Conservation (phyloP, 2,113 vertebrate genomes). For the Catharus fuscescens region DNA sequence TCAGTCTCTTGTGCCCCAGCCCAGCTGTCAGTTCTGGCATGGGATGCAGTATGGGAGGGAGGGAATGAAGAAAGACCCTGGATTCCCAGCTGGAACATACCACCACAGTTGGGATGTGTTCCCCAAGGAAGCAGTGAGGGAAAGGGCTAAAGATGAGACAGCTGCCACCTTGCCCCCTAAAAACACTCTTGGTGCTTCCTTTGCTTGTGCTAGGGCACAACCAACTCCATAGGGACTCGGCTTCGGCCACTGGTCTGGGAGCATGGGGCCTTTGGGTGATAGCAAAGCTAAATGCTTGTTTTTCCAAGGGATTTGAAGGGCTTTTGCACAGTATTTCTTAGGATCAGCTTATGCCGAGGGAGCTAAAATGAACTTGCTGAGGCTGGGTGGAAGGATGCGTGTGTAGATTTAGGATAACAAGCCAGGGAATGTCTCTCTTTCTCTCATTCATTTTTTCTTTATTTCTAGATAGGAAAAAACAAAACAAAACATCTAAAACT, state of each 20-base stretch:
- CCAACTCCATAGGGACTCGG: not conserved
- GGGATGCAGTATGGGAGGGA: not conserved
- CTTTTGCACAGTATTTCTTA: slow-evolving; percentile 18
- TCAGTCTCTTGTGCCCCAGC: not conserved
- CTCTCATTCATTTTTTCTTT: not conserved
- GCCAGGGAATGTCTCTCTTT: slow-evolving; percentile 18
- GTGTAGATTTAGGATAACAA: slow-evolving; percentile 48
- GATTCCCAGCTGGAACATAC: not conserved
- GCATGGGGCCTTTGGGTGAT: not conserved
- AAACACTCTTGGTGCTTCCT: not conserved
- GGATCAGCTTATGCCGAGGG: slow-evolving; percentile 4
- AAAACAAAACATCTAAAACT: slow-evolving; percentile 43
- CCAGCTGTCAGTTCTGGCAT: not conserved
- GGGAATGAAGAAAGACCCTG: not conserved
- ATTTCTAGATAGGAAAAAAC: slow-evolving; percentile 31
- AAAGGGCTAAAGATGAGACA: not conserved
- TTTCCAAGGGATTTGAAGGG: not conserved
- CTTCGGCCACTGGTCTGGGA: not conserved
- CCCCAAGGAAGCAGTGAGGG: not conserved
- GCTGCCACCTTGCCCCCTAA: not conserved
- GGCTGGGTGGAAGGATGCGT: slow-evolving; percentile 38
- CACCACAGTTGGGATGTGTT: not conserved
- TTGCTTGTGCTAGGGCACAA: not conserved
- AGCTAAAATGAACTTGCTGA: slow-evolving; percentile 36
- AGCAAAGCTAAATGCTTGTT: not conserved